A percentile compares a stretch with the other conserved stretches of the same genome.
Evolutionary conservation across 30 jellyfish, hydroid and myxozoan genomes (phyloP).

Genomic region (Hydractinia symbiolongicarpus): DNA sequence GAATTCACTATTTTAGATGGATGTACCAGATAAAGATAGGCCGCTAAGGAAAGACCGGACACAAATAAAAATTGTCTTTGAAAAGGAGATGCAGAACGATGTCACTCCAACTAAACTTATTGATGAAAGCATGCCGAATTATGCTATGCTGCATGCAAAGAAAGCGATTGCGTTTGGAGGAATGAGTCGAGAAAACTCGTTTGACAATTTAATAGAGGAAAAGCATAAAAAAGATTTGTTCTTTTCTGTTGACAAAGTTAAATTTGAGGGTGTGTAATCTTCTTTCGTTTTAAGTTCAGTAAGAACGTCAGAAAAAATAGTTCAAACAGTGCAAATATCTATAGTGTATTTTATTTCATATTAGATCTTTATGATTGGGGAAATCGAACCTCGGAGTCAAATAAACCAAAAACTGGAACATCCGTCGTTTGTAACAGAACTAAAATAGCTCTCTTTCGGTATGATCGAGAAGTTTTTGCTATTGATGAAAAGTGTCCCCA

Average conservation of each 20-base stretch:
- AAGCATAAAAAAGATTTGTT: constrained; percentile 29
- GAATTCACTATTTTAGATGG: no score
- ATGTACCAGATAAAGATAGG: no score
- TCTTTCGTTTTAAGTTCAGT: no score
- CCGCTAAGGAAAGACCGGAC: no score
- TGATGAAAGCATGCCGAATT: background rate
- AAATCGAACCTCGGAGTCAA: background rate
- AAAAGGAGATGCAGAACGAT: no score
- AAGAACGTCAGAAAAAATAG: background rate
- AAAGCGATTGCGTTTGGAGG: constrained; percentile 23
- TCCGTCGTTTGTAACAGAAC: constrained; percentile 38
- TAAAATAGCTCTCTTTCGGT: constrained; percentile 70
- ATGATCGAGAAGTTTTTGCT: constrained; percentile 64
- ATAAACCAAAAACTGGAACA: constrained; percentile 43
- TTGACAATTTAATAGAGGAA: constrained; percentile 21
- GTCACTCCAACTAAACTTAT: background rate
- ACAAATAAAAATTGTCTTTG: no score
- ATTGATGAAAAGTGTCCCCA: constrained; percentile 91
- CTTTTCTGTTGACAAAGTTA: constrained; percentile 22
- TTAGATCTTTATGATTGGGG: constrained; percentile 16
- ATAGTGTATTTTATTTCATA: background rate
- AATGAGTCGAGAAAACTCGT: constrained; percentile 24
- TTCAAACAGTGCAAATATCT: background rate
- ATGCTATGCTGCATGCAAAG: constrained; percentile 16
- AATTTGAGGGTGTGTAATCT: constrained; percentile 24